phyloP scores from a whole-genome alignment of 2,888 invertebrate species.

The Pammene aurita region DNA sequence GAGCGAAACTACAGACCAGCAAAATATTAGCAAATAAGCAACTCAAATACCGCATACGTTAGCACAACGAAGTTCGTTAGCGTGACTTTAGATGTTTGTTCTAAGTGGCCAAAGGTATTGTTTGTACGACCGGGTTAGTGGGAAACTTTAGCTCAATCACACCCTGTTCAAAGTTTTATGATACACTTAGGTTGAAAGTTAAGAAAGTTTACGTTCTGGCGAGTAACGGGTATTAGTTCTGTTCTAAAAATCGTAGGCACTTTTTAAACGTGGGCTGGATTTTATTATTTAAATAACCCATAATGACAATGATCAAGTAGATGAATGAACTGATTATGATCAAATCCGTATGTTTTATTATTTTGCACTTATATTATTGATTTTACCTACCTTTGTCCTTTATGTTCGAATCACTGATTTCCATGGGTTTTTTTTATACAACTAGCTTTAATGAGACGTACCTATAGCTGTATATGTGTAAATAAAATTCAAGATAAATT shows the following conservation, averaged over 20 bases:
- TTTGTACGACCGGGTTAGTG: constrained; percentile 35
- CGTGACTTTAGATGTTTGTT: constrained; percentile 41
- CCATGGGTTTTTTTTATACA: too few relatives aligned
- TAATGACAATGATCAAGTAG: too few relatives aligned
- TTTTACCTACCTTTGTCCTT: too few relatives aligned
- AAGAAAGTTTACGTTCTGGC: constrained; percentile 14
- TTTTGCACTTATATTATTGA: too few relatives aligned
- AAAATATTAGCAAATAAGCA: constrained; percentile 32
- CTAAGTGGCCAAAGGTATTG: constrained; percentile 32
- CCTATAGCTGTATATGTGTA: too few relatives aligned
- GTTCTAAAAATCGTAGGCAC: not conserved
- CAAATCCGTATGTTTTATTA: too few relatives aligned
- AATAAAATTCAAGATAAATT: too few relatives aligned
- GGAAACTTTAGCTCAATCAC: constrained; percentile 38
- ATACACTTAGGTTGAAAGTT: constrained; percentile 21
- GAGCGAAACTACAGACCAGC: not conserved
- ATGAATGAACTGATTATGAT: too few relatives aligned
- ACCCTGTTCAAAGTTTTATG: constrained; percentile 29
- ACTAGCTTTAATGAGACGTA: too few relatives aligned
- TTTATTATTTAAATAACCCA: too few relatives aligned
- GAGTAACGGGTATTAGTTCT: not conserved
- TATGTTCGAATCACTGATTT: too few relatives aligned
- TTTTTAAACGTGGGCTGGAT: not conserved
- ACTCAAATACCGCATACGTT: constrained; percentile 36
- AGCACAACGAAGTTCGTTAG: constrained; percentile 38